A percentile compares a stretch with the other conserved stretches of the same genome.
phyloP scores from a whole-genome alignment of 2,797 vertebrate species.

The Pangasius djambal region DNA sequence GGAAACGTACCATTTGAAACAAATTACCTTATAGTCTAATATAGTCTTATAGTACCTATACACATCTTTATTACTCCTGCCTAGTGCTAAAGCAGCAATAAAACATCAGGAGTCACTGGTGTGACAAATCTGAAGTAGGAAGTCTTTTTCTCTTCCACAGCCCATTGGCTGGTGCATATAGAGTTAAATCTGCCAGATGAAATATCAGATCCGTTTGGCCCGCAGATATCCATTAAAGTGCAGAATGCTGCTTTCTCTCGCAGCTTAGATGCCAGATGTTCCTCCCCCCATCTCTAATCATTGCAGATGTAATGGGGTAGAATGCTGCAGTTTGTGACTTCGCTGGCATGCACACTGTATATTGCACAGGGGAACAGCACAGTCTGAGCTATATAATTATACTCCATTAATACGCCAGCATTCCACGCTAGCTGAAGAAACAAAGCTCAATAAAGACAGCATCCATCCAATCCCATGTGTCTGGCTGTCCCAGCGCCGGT shows the following conservation, averaged over 20 bases:
- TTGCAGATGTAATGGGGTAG: constrained; percentile 99
- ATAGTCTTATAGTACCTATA: constrained; percentile 31
- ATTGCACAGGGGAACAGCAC: constrained; percentile 84
- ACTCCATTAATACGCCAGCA: constrained; percentile 92
- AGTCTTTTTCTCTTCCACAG: constrained; percentile 45
- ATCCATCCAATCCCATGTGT: constrained; percentile 54
- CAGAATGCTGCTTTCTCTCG: constrained; percentile 92
- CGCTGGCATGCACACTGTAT: constrained; percentile 93
- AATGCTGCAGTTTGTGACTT: constrained; percentile 98
- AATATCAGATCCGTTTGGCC: constrained; percentile 87
- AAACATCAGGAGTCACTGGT: constrained; percentile 37
- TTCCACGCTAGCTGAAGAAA: constrained; percentile 88
- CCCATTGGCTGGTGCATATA: constrained; percentile 73
- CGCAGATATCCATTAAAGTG: constrained; percentile 97
- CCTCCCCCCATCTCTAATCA: constrained; percentile 94
- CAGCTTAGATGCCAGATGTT: constrained; percentile 97
- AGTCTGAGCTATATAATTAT: constrained; percentile 94
- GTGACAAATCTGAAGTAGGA: constrained; percentile 45
- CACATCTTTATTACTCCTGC: constrained; percentile 27
- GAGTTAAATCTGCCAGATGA: constrained; percentile 88
- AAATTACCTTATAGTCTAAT: constrained; percentile 19
- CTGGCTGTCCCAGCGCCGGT: constrained; percentile 30
- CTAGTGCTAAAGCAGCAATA: constrained; percentile 18
- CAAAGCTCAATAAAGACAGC: constrained; percentile 86
- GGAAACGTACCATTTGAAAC: not conserved